Conservation (phyloP, 2,888 invertebrate genomes). For the Rhodophaea formosa region DNA sequence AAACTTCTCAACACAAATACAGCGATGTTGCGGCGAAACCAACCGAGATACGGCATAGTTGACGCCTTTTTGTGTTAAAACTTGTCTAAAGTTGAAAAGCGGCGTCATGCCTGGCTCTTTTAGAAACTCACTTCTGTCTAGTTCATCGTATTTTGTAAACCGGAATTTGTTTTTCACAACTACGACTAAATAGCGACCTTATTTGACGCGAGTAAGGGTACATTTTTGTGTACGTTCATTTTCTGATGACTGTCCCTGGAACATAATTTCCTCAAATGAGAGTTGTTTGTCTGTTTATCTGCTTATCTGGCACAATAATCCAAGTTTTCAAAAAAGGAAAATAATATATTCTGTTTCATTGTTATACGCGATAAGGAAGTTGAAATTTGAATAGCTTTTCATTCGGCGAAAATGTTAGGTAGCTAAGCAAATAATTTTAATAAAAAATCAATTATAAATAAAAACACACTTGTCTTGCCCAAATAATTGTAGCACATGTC, state of each 20-base stretch:
- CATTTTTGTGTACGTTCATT: background rate
- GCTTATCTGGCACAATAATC: slow-evolving; percentile 12
- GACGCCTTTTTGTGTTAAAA: slow-evolving; percentile 18
- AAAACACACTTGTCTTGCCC: too few relatives aligned
- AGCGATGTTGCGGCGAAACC: slow-evolving; percentile 21
- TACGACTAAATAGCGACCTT: background rate
- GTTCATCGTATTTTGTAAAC: slow-evolving; percentile 13
- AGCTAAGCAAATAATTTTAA: too few relatives aligned
- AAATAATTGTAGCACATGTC: too few relatives aligned
- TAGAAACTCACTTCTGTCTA: slow-evolving; percentile 16
- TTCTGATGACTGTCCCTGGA: background rate
- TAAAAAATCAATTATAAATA: too few relatives aligned
- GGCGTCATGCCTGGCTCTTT: slow-evolving; percentile 2
- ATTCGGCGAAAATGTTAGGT: too few relatives aligned
- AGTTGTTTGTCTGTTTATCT: slow-evolving; percentile 15
- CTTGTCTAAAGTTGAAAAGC: slow-evolving; percentile 17
- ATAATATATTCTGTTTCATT: background rate
- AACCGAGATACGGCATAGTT: slow-evolving; percentile 8
- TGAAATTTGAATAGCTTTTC: background rate
- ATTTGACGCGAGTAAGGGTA: background rate
- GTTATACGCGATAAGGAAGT: background rate
- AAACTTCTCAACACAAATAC: slow-evolving; percentile 40
- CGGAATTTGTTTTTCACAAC: background rate
- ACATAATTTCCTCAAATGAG: slow-evolving; percentile 17
- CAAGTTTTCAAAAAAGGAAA: background rate